phyloP scores from a whole-genome alignment of 2,797 vertebrate species.

The Ctenopoma multispine region DNA sequence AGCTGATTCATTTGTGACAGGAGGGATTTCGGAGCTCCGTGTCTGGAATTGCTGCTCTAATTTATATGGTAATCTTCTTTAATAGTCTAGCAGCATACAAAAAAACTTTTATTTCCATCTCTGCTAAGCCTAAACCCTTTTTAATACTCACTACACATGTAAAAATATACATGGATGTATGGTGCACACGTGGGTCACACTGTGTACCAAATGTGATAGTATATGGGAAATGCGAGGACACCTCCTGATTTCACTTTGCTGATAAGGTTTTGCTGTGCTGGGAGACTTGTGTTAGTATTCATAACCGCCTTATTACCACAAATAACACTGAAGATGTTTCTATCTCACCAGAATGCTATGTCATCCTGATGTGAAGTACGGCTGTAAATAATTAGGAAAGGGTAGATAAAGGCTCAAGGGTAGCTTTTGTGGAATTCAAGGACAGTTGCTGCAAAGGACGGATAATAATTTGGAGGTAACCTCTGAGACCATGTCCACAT shows the following conservation, averaged over 20 bases:
- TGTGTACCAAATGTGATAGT: not conserved
- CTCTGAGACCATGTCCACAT: not conserved
- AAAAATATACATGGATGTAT: conserved; percentile 27
- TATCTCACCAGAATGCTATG: conserved; percentile 29
- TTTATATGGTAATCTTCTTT: conserved; percentile 83
- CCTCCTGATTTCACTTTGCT: too few species aligned
- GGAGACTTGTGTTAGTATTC: conserved; percentile 15
- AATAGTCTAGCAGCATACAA: conserved; percentile 73
- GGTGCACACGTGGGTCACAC: conserved; percentile 13
- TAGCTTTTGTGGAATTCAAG: not conserved
- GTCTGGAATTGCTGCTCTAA: conserved; percentile 79
- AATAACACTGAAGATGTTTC: conserved; percentile 32
- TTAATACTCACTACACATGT: conserved; percentile 39
- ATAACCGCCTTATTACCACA: conserved; percentile 17
- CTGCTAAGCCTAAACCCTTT: conserved; percentile 54
- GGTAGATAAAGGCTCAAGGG: conserved; percentile 31
- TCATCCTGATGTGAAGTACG: conserved; percentile 25
- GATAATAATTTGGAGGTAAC: conserved; percentile 6
- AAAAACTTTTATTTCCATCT: conserved; percentile 67
- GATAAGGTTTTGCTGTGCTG: conserved; percentile 10
- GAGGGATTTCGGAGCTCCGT: conserved; percentile 73
- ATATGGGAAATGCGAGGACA: conserved; percentile 19
- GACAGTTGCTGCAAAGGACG: conserved; percentile 7
- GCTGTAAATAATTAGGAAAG: conserved; percentile 35
- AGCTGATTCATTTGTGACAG: conserved; percentile 82